Conservation (phyloP, 1,140 invertebrate genomes). For the Drosophila nigrodunni region DNA sequence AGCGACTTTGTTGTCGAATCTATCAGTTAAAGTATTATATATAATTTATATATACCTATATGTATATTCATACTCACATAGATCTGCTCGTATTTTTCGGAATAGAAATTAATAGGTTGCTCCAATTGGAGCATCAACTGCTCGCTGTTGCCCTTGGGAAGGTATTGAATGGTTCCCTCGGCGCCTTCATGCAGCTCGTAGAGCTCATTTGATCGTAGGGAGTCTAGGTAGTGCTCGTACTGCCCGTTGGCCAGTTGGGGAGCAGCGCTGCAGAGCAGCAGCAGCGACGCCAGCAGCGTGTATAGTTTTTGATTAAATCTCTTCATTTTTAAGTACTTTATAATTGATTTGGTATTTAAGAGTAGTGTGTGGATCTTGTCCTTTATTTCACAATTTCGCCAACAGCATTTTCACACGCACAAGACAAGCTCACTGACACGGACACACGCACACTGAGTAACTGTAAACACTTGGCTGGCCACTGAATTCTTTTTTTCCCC, state of each 20-base stretch:
- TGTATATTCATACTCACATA: constrained; percentile 88
- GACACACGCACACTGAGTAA: constrained; percentile 7
- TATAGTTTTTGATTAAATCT: constrained; percentile 52
- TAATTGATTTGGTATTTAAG: constrained; percentile 14
- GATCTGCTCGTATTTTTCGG: constrained; percentile 88
- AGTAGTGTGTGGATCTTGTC: constrained; percentile 26
- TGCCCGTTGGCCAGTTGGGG: constrained; percentile 49
- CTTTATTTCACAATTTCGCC: constrained; percentile 66
- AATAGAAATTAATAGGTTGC: constrained; percentile 90
- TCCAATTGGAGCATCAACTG: constrained; percentile 85
- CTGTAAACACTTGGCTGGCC: constrained; percentile 32
- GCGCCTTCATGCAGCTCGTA: constrained; percentile 61
- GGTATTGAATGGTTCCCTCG: constrained; percentile 53
- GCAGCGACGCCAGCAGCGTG: constrained; percentile 43
- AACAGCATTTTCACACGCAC: constrained; percentile 63
- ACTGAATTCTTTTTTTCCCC: constrained; percentile 1
- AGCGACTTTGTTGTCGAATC: constrained; percentile 24
- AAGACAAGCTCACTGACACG: constrained; percentile 15
- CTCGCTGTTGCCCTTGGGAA: constrained; percentile 83
- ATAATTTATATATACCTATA: no score
- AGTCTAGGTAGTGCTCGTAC: constrained; percentile 73
- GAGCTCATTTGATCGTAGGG: constrained; percentile 64
- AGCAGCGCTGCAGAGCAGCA: constrained; percentile 36
- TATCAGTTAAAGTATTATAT: constrained; percentile 9
- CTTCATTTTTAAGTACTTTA: constrained; percentile 43